Conservation (phyloP, 2,797 vertebrate species). For the Pantherophis alleghaniensis region DNA sequence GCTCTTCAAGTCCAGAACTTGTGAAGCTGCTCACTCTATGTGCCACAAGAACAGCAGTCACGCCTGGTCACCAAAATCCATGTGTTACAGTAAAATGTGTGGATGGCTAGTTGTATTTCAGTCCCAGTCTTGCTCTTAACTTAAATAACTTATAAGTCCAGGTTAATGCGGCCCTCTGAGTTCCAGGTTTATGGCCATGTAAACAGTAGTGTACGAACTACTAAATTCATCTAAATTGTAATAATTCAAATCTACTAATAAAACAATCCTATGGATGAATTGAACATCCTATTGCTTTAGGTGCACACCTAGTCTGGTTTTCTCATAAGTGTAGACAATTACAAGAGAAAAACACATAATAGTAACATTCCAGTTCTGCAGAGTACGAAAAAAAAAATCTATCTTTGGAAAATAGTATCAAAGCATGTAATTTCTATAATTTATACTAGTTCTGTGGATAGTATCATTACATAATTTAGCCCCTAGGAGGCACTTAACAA, state of each 20-base stretch:
- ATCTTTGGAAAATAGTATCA: constrained; percentile 27
- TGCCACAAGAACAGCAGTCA: neutral
- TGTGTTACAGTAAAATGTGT: neutral
- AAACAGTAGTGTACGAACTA: neutral
- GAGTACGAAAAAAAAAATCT: constrained; percentile 20
- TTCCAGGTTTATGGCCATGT: neutral
- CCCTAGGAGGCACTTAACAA: neutral
- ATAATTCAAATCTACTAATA: neutral
- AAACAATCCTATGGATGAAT: neutral
- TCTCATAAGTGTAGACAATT: neutral
- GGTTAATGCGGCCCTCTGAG: neutral
- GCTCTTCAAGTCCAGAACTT: neutral
- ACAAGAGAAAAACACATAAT: no score
- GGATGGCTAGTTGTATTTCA: neutral
- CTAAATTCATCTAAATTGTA: neutral
- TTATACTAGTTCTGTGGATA: constrained; percentile 27
- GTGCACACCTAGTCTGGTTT: neutral
- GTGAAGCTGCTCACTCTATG: neutral
- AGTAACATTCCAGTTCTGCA: constrained; percentile 16
- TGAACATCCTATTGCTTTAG: neutral
- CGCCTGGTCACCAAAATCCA: neutral
- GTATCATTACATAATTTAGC: neutral
- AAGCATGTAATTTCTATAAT: constrained; percentile 21
- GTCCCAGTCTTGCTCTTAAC: neutral
- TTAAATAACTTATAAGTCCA: neutral